phyloP scores from a whole-genome alignment of 2,797 vertebrate species.

The Okamejei kenojei region DNA sequence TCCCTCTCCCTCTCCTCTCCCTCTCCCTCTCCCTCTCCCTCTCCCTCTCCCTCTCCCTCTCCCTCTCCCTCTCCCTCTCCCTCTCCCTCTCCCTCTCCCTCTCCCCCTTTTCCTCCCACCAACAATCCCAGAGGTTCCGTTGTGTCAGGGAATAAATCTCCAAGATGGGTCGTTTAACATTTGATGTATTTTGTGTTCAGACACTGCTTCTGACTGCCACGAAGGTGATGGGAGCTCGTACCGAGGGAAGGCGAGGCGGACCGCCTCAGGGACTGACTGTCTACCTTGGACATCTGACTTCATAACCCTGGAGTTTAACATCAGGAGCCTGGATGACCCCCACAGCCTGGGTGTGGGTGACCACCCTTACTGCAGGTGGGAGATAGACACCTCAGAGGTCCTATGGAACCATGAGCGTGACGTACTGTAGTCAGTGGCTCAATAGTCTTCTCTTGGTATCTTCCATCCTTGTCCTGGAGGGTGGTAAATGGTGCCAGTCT shows the following conservation, averaged over 20 bases:
- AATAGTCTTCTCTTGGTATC: not conserved
- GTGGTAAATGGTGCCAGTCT: not conserved
- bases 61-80: too few species aligned
- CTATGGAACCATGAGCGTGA: not conserved
- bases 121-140: not conserved
- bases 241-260: conserved; percentile 61
- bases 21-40: too few species aligned
- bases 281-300: conserved; percentile 81
- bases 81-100: too few species aligned
- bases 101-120: not conserved
- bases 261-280: conserved; percentile 67
- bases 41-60: too few species aligned
- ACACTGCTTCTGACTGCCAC: conserved; percentile 62
- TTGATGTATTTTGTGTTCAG: conserved; percentile 49
- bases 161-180: not conserved
- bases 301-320: conserved; percentile 69
- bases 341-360: conserved; percentile 70
- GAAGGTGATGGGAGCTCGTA: conserved; percentile 62
- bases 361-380: conserved; percentile 81
- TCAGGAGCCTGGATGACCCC: conserved; percentile 55
- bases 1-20: too few species aligned
- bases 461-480: not conserved
- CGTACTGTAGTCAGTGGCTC: not conserved
- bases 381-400: not conserved
- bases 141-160: not conserved